Evolutionary conservation across 2,113 vertebrate species (phyloP).

Genomic region (Lonchura striata): DNA sequence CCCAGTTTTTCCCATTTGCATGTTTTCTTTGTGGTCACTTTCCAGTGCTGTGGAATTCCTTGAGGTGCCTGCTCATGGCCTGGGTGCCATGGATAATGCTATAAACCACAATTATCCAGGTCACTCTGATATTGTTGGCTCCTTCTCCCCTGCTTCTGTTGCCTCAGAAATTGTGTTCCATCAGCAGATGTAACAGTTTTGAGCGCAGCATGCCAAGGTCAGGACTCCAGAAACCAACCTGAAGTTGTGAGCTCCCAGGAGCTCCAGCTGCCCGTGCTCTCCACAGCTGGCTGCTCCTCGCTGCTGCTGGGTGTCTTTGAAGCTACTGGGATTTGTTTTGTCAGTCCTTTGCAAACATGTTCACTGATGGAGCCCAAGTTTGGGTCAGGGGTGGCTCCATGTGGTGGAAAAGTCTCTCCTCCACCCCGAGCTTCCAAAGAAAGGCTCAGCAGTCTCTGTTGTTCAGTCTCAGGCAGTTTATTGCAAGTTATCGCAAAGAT

Average conservation of each 20-base stretch:
- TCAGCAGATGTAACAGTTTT: background rate
- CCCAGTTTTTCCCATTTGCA: rapidly evolving
- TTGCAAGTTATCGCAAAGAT: too few species aligned
- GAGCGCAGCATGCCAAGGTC: background rate
- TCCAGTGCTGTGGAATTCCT: background rate
- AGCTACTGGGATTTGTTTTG: background rate
- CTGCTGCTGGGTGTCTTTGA: background rate
- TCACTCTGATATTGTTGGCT: background rate
- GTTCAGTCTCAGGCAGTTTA: too few species aligned
- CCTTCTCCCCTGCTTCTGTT: background rate
- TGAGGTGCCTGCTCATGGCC: background rate
- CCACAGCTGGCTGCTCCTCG: background rate
- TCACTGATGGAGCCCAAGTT: too few species aligned
- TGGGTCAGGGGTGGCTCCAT: too few species aligned
- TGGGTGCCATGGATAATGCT: background rate
- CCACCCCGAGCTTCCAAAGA: too few species aligned
- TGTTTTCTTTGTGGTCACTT: background rate
- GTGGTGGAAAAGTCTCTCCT: too few species aligned
- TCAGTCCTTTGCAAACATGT: background rate
- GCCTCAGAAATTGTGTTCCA: background rate
- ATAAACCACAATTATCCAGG: background rate
- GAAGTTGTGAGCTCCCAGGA: background rate
- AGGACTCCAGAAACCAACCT: background rate
- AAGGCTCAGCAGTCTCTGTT: too few species aligned
- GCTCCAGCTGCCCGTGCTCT: background rate